Conservation (phyloP, 2,797 vertebrate genomes). For the Sternarchorhynchus goeldii region DNA sequence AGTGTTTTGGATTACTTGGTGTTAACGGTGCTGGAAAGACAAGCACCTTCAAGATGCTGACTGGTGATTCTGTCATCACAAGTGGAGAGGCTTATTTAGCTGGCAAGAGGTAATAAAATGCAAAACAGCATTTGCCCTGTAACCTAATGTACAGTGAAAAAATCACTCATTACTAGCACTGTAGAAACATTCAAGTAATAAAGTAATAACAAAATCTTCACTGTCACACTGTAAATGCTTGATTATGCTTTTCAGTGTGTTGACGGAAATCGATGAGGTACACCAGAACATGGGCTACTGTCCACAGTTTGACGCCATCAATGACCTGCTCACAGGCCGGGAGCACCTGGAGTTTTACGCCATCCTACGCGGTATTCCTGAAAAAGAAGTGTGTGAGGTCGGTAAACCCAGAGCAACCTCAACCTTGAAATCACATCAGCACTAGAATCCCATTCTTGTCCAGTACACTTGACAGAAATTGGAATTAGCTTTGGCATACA, state of each 20-base stretch:
- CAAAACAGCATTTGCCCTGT: neutral
- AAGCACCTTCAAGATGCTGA: constrained; percentile 98
- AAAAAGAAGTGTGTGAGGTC: constrained; percentile 98
- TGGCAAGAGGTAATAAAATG: constrained; percentile 83
- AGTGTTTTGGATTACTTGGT: constrained; percentile 97
- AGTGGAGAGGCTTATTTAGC: constrained; percentile 92
- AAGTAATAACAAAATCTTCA: neutral
- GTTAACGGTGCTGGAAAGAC: constrained; percentile 98
- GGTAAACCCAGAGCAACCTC: constrained; percentile 24
- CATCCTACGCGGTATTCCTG: constrained; percentile 91
- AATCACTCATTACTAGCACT: neutral
- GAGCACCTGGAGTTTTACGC: constrained; percentile 97
- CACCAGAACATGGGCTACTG: constrained; percentile 99
- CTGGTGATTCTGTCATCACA: constrained; percentile 84
- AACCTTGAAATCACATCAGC: too few species aligned
- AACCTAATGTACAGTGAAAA: neutral
- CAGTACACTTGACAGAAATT: too few species aligned
- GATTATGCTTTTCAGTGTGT: constrained; percentile 74
- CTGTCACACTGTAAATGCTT: neutral
- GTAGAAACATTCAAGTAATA: neutral
- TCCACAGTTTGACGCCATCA: constrained; percentile 96
- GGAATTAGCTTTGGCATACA: too few species aligned
- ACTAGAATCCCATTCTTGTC: too few species aligned
- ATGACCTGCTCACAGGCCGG: constrained; percentile 91
- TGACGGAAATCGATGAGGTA: constrained; percentile 88